Conservation (phyloP, 2,113 vertebrate species). For the Cettia cetti region DNA sequence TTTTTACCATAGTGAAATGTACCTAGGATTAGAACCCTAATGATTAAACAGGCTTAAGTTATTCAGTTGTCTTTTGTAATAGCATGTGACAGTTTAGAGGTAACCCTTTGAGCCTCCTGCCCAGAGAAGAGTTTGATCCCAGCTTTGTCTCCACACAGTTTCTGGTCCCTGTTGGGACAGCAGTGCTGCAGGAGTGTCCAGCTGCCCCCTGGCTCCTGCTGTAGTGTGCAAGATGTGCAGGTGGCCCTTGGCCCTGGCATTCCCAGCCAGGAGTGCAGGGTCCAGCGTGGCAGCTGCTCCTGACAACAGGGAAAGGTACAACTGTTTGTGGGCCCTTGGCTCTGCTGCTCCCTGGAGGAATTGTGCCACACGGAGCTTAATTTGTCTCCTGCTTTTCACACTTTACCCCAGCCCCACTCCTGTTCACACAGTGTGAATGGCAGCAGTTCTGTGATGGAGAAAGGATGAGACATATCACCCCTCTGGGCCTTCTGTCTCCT, state of each 20-base stretch:
- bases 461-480: slow-evolving; percentile 2
- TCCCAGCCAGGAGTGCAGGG: background rate
- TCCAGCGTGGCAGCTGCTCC: background rate
- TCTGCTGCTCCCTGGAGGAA: background rate
- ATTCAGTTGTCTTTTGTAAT: background rate
- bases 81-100: background rate
- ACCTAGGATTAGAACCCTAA: background rate
- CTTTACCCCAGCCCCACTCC: background rate
- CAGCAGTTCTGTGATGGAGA: slow-evolving; percentile 46
- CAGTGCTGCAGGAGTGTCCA: background rate
- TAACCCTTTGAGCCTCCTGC: background rate
- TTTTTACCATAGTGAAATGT: background rate
- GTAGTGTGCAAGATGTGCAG: background rate
- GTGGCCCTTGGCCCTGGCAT: background rate
- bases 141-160: background rate
- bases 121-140: background rate
- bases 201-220: background rate
- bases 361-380: slow-evolving; percentile 12
- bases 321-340: background rate
- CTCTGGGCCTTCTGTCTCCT: slow-evolving; percentile 31
- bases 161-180: background rate
- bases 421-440: slow-evolving; percentile 43
- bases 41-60: slow-evolving; percentile 1
- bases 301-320: background rate
- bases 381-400: background rate